A percentile compares a stretch with the other conserved stretches of the same genome.
Conservation (phyloP, 1,140 invertebrate genomes). For the Agraylea sexmaculata region DNA sequence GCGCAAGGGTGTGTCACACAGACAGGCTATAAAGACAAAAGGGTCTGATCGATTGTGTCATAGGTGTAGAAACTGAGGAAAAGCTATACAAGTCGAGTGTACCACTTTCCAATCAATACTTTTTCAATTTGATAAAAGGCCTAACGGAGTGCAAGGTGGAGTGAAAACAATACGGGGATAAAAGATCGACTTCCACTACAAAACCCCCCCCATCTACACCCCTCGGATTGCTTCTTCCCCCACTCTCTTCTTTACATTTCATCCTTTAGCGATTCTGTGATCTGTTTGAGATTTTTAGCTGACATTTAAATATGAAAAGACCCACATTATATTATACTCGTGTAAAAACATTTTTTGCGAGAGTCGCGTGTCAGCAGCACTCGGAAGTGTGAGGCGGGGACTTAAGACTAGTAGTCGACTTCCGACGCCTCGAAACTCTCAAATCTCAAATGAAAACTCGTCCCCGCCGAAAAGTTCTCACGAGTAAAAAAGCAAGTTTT, state of each 20-base stretch:
- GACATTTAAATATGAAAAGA: conserved; percentile 2
- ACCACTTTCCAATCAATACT: conserved; percentile 22
- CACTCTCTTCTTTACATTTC: conserved; percentile 3
- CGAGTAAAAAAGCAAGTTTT: conserved; percentile 9
- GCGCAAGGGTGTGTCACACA: too few relatives aligned
- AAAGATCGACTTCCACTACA: too few relatives aligned
- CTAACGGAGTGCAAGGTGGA: conserved; percentile 6
- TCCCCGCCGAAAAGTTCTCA: conserved; percentile 11
- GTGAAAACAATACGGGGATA: conserved; percentile 16
- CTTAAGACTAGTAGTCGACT: too few relatives aligned
- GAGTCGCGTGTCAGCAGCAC: too few relatives aligned
- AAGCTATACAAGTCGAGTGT: too few relatives aligned
- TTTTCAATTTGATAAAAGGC: conserved; percentile 22
- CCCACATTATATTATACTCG: not conserved
- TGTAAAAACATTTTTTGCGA: not conserved
- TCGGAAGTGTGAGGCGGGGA: too few relatives aligned
- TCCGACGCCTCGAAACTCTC: too few relatives aligned
- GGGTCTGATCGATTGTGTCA: too few relatives aligned
- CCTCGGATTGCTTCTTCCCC: conserved; percentile 1
- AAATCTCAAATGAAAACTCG: not conserved
- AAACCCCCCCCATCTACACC: too few relatives aligned
- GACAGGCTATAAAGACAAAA: too few relatives aligned
- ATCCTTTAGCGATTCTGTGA: not conserved
- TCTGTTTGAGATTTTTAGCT: not conserved
- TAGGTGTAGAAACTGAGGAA: too few relatives aligned